phyloP scores from a whole-genome alignment of 2,113 vertebrate genomes.

The Gila orcuttii region DNA sequence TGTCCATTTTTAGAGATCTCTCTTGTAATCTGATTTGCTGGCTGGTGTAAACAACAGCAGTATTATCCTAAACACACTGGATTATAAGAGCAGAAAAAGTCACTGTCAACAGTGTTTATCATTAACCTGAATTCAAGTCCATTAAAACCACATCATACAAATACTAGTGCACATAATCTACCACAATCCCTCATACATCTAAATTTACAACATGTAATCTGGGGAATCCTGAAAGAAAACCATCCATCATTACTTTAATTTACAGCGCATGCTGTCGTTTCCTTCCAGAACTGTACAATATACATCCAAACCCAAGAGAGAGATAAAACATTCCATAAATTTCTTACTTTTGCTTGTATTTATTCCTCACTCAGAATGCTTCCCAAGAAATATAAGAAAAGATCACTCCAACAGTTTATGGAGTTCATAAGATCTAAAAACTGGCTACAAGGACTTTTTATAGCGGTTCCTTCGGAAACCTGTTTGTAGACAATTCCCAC shows the following conservation, averaged over 20 bases:
- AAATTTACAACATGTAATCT: neutral
- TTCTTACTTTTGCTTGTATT: neutral
- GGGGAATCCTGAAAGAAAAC: neutral
- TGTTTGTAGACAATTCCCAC: neutral
- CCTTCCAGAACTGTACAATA: neutral
- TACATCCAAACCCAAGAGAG: neutral
- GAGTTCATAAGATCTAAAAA: neutral
- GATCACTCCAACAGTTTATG: neutral
- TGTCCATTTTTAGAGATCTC: constrained; percentile 41
- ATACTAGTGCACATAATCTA: neutral
- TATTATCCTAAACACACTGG: constrained; percentile 65
- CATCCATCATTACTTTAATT: neutral
- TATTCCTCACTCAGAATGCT: neutral
- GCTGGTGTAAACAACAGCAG: constrained; percentile 30
- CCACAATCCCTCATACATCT: neutral
- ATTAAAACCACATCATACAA: neutral
- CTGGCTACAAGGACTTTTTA: neutral
- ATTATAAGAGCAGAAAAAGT: constrained; percentile 64
- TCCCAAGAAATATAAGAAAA: neutral
- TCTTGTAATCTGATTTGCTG: constrained; percentile 69
- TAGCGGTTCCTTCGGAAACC: neutral
- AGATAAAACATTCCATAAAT: neutral
- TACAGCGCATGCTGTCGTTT: neutral
- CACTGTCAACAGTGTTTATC: neutral
- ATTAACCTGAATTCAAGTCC: neutral